A percentile compares a stretch with the other conserved stretches of the same genome.
These are phyloP conservation scores for Mythimna pallens DNA, from an alignment of 2,888 invertebrate species.

Conservation along the genomic window DNA sequence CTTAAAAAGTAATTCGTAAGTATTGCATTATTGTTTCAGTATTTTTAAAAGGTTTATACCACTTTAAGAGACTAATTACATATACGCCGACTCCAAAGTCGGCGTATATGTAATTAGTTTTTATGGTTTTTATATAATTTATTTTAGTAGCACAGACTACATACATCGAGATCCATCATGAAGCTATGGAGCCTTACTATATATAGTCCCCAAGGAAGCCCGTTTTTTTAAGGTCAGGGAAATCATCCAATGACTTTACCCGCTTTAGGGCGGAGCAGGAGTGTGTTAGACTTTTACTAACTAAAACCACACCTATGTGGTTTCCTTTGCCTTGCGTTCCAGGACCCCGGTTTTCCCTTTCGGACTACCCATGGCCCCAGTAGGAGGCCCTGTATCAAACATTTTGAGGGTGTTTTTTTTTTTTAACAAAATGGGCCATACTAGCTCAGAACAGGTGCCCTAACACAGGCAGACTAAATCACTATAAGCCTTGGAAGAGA, in stretches of 20 bases:
- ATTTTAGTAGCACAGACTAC: background rate
- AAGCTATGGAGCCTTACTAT: background rate
- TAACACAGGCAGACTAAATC: too few relatives aligned
- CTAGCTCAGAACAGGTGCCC: too few relatives aligned
- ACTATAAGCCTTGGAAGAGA: too few relatives aligned
- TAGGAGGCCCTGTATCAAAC: too few relatives aligned
- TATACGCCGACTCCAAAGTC: background rate
- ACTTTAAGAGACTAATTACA: background rate
- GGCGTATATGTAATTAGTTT: background rate
- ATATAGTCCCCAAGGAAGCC: background rate
- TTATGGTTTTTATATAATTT: background rate
- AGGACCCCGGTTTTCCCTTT: background rate
- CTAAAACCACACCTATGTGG: too few relatives aligned
- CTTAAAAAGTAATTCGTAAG: constrained; percentile 18
- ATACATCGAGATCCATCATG: background rate
- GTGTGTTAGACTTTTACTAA: too few relatives aligned
- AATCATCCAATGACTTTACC: too few relatives aligned
- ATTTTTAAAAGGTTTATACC: background rate
- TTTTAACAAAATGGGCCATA: too few relatives aligned
- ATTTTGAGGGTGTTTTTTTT: too few relatives aligned
- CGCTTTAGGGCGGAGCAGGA: too few relatives aligned
- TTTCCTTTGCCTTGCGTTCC: too few relatives aligned
- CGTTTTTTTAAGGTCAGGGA: too few relatives aligned
- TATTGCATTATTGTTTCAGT: background rate
- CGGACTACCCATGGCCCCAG: background rate